phyloP scores from a whole-genome alignment of 2,797 vertebrate species.

The Octomys mimax region DNA sequence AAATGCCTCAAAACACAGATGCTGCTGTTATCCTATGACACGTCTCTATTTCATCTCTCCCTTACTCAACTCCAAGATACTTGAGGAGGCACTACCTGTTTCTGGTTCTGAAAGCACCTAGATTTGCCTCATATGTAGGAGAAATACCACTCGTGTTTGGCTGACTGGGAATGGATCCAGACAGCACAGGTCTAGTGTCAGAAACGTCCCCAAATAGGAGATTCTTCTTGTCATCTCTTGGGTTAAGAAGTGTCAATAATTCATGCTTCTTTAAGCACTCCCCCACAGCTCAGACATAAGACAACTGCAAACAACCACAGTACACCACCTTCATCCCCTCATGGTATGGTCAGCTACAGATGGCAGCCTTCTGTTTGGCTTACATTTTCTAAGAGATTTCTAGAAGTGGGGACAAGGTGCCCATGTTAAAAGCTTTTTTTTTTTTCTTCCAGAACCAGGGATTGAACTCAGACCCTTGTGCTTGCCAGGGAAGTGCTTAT shows the following conservation, averaged over 20 bases:
- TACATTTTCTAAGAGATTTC: constrained; percentile 45
- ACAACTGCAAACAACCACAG: not conserved
- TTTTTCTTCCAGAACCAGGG: too few species aligned
- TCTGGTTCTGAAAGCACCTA: not conserved
- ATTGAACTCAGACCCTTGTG: too few species aligned
- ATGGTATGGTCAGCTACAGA: not conserved
- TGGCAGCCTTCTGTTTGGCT: not conserved
- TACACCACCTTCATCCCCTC: accelerated
- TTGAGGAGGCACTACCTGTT: not conserved
- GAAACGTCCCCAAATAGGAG: not conserved
- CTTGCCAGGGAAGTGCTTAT: too few species aligned
- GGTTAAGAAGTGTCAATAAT: constrained; percentile 22
- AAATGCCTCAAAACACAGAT: not conserved
- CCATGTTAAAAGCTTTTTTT: constrained; percentile 14
- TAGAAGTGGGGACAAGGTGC: constrained; percentile 10
- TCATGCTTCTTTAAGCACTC: not conserved
- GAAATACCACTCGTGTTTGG: not conserved
- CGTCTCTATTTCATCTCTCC: not conserved
- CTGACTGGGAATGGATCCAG: not conserved
- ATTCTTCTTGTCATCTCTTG: not conserved
- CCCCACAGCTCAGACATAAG: not conserved
- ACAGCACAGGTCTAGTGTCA: not conserved
- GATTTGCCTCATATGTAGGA: accelerated
- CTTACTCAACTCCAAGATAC: not conserved
- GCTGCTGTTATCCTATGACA: not conserved